A percentile compares a stretch with the other conserved stretches of the same genome.
Conservation (phyloP, 2,113 vertebrate species). For the Prinia subflava region DNA sequence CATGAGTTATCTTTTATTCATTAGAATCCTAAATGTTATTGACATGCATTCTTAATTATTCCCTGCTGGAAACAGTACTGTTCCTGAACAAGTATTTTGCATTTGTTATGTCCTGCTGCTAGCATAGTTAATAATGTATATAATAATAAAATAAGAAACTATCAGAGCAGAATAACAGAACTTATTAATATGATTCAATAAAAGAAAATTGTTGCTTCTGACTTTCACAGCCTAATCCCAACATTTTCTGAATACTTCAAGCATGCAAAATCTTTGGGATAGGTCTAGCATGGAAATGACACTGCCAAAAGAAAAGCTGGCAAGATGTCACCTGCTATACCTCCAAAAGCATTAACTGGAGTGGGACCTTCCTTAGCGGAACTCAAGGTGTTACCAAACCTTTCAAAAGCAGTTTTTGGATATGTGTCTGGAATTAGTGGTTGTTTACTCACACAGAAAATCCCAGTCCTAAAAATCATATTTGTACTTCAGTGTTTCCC, state of each 20-base stretch:
- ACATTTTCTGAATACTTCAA: neutral
- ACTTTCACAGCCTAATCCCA: neutral
- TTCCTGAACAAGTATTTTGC: conserved; percentile 59
- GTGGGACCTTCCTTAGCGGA: neutral
- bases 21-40: conserved; percentile 68
- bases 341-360: neutral
- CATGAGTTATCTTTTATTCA: conserved; percentile 67
- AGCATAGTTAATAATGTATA: conserved; percentile 53
- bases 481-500: neutral
- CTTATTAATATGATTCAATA: conserved; percentile 14
- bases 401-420: neutral
- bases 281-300: neutral
- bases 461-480: neutral
- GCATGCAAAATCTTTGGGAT: neutral
- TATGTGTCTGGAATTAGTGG: neutral
- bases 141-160: conserved; percentile 51
- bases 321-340: neutral
- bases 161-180: conserved; percentile 36
- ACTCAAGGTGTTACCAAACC: neutral
- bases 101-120: conserved; percentile 63
- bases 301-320: neutral
- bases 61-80: conserved; percentile 50
- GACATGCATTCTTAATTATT: conserved; percentile 70
- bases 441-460: neutral
- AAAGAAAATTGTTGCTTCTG: conserved; percentile 28